These are phyloP conservation scores for Sebastes fasciatus DNA, from an alignment of 2,113 vertebrate species.

Conservation along the genomic window DNA sequence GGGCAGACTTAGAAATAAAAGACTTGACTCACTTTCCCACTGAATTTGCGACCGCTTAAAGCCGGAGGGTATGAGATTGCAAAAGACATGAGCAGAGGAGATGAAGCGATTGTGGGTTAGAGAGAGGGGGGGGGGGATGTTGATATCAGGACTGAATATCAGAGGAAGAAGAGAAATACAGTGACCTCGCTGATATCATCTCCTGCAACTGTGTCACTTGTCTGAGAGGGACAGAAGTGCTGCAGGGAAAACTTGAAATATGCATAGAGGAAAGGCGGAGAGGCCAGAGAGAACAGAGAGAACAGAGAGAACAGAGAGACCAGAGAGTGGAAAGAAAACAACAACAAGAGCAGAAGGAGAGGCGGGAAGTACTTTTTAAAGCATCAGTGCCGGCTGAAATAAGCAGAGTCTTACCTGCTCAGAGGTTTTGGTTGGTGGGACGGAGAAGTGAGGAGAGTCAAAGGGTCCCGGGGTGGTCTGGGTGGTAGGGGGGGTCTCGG, in stretches of 20 bases:
- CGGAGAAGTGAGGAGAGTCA: conserved; percentile 86
- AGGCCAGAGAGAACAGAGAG: neutral
- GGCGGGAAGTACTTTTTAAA: conserved; percentile 53
- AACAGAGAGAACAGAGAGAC: conserved; percentile 8
- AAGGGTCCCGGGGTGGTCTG: conserved; percentile 84
- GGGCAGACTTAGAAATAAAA: conserved; percentile 29
- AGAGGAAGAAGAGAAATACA: conserved; percentile 60
- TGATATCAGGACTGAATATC: conserved; percentile 65
- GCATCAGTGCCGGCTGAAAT: conserved; percentile 20
- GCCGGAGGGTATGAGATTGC: conserved; percentile 54
- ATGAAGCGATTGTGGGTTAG: conserved; percentile 52
- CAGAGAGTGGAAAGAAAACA: conserved; percentile 7
- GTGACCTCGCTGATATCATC: conserved; percentile 78
- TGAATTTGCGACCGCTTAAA: conserved; percentile 41
- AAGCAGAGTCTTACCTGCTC: conserved; percentile 80
- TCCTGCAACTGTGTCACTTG: conserved; percentile 61
- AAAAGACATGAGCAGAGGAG: conserved; percentile 53
- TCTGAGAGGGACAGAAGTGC: conserved; percentile 48
- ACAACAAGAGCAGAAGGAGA: conserved; percentile 43
- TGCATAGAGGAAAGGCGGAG: conserved; percentile 21
- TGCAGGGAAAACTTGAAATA: conserved; percentile 74
- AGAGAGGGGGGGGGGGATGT: conserved; percentile 42
- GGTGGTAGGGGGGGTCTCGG: conserved; percentile 62
- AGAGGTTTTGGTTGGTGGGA: conserved; percentile 66
- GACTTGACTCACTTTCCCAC: conserved; percentile 38